Percentiles rank a stretch among this genome's conserved stretches.
phyloP scores from a whole-genome alignment of 2,113 vertebrate genomes.

The Chionomys nivalis region DNA sequence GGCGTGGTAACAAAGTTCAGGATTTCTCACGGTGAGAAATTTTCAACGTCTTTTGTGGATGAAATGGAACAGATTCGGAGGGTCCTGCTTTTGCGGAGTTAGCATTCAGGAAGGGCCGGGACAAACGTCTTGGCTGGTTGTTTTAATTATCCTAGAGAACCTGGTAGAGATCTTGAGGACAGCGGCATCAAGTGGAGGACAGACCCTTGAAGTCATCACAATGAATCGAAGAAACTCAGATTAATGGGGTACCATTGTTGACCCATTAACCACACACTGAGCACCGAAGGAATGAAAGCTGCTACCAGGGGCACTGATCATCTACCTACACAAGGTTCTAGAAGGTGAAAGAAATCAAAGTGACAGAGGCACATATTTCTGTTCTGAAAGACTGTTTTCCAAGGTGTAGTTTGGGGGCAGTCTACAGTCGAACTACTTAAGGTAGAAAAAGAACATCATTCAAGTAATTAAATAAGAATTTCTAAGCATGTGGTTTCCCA shows the following conservation, averaged over 20 bases:
- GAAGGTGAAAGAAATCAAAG: background rate
- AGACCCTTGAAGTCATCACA: background rate
- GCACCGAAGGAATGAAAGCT: background rate
- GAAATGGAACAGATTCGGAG: conserved; percentile 54
- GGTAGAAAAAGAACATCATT: background rate
- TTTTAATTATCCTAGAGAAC: background rate
- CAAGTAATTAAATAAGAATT: conserved; percentile 1
- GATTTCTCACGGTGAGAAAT: conserved; percentile 75
- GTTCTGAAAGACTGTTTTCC: background rate
- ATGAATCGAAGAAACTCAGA: background rate
- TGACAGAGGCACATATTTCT: background rate
- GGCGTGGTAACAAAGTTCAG: conserved; percentile 69
- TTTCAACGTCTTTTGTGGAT: conserved; percentile 64
- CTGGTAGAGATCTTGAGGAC: background rate
- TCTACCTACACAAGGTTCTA: background rate
- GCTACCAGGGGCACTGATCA: background rate
- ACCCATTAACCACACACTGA: background rate
- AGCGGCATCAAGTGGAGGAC: background rate
- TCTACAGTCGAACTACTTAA: background rate
- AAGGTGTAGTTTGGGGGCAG: background rate
- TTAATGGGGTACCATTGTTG: background rate
- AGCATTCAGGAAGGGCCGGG: background rate
- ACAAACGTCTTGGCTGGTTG: conserved; percentile 1
- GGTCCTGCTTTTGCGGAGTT: conserved; percentile 1
- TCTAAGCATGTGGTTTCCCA: background rate